Evolutionary conservation across 2,113 vertebrate species (phyloP).

Genomic region (Hippocampus mohnikei): DNA sequence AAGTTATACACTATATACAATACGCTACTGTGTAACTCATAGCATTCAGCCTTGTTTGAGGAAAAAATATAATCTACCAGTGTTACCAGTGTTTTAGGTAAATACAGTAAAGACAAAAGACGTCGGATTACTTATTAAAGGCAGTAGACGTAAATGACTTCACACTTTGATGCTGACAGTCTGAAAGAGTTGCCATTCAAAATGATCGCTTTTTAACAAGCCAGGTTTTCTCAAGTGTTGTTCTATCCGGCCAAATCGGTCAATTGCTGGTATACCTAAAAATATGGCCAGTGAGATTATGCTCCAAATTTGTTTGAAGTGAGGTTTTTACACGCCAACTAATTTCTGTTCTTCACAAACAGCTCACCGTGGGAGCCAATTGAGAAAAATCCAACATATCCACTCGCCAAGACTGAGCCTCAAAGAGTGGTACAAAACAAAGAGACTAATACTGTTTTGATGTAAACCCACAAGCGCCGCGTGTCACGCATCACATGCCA

Average conservation of each 20-base stretch:
- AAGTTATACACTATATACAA: too few relatives aligned
- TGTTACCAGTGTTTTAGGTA: too few relatives aligned
- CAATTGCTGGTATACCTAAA: not conserved
- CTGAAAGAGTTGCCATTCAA: too few relatives aligned
- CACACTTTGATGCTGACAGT: too few relatives aligned
- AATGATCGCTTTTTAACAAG: too few relatives aligned
- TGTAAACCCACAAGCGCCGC: slow-evolving; percentile 64
- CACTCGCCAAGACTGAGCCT: slow-evolving; percentile 54
- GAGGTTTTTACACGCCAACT: slow-evolving; percentile 26
- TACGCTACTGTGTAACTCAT: too few relatives aligned
- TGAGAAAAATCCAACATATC: slow-evolving; percentile 47
- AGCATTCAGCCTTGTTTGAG: too few relatives aligned
- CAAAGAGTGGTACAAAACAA: slow-evolving; percentile 63
- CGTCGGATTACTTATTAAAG: too few relatives aligned
- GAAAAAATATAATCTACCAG: too few relatives aligned
- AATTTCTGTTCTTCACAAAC: slow-evolving; percentile 33
- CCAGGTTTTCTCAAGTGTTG: not conserved
- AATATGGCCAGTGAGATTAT: slow-evolving; percentile 1
- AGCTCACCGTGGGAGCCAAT: slow-evolving; percentile 42
- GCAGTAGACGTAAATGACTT: too few relatives aligned
- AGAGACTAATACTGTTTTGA: slow-evolving; percentile 71
- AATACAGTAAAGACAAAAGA: too few relatives aligned
- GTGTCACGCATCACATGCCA: slow-evolving; percentile 66
- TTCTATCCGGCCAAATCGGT: too few relatives aligned
- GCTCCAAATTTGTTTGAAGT: slow-evolving; percentile 32